These are phyloP conservation scores for Cuniculus paca DNA, from an alignment of 2,797 vertebrate genomes.

Conservation along the genomic window DNA sequence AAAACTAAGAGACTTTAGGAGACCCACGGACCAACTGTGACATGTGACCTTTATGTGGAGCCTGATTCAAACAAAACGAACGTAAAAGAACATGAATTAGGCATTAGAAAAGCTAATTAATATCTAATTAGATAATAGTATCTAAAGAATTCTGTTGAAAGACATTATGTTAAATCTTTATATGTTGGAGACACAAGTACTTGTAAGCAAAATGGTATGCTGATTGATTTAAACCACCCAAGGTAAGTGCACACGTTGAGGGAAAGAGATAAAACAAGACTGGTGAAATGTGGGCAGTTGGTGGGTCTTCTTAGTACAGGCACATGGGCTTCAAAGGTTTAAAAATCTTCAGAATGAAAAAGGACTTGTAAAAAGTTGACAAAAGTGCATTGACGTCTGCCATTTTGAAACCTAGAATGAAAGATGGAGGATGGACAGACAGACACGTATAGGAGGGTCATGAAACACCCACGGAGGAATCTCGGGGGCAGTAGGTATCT, in stretches of 20 bases:
- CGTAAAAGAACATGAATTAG: background rate
- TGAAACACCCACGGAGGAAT: background rate
- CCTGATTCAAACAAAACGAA: conserved; percentile 24
- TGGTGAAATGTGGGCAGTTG: background rate
- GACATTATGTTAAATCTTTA: background rate
- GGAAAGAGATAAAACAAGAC: conserved; percentile 7
- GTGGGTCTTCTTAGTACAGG: background rate
- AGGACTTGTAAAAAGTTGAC: background rate
- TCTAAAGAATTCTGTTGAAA: conserved; percentile 3
- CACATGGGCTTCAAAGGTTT: background rate
- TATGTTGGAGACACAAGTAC: background rate
- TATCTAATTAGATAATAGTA: background rate
- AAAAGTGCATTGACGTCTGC: background rate
- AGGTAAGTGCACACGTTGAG: background rate
- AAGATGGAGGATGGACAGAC: background rate
- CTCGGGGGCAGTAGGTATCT: background rate
- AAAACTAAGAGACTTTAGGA: conserved; percentile 2
- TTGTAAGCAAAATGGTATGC: conserved; percentile 5
- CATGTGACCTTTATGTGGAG: background rate
- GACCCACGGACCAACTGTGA: background rate
- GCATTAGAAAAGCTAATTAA: background rate
- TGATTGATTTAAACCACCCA: conserved; percentile 37
- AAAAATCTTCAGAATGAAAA: background rate
- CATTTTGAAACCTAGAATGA: background rate
- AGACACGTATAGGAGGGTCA: background rate